These are phyloP conservation scores for Apoda limacodes DNA, from an alignment of 2,888 invertebrate species.

Conservation along the genomic window DNA sequence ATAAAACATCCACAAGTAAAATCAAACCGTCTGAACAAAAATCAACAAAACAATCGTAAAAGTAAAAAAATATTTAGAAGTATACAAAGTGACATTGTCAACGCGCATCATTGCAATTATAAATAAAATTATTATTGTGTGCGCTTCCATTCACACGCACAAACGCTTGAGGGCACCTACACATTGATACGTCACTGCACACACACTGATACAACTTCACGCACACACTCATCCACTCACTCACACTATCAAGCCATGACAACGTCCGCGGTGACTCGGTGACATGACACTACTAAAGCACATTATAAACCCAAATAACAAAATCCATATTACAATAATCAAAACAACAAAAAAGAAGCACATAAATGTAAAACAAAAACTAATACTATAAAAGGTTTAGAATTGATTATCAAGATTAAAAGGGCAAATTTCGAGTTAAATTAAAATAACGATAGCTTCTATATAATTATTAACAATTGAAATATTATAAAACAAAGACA, in stretches of 20 bases:
- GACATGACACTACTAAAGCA: slow-evolving; percentile 67
- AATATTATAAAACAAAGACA: too few species aligned
- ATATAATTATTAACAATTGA: too few species aligned
- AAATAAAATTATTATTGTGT: slow-evolving; percentile 54
- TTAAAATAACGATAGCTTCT: too few species aligned
- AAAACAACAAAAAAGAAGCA: slow-evolving; percentile 38
- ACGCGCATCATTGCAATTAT: slow-evolving; percentile 67
- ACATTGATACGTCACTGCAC: slow-evolving; percentile 31
- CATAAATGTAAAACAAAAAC: too few species aligned
- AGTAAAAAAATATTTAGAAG: slow-evolving; percentile 44
- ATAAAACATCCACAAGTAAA: too few species aligned
- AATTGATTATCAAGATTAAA: too few species aligned
- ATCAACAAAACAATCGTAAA: too few species aligned
- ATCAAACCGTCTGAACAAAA: too few species aligned
- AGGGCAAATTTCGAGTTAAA: too few species aligned
- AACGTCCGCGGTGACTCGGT: slow-evolving; percentile 70
- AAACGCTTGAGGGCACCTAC: slow-evolving; percentile 58
- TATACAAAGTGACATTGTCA: slow-evolving; percentile 52
- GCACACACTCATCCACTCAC: slow-evolving; percentile 32
- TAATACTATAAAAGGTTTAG: too few species aligned
- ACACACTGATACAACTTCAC: slow-evolving; percentile 27
- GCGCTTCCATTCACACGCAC: slow-evolving; percentile 67
- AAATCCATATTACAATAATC: slow-evolving; percentile 52
- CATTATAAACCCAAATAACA: slow-evolving; percentile 69
- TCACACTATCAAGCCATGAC: slow-evolving; percentile 33